Evolutionary conservation across 2,113 vertebrate species (phyloP), one percentile per base, ranked within the genome.

Genomic region (Solea senegalensis): DNA sequence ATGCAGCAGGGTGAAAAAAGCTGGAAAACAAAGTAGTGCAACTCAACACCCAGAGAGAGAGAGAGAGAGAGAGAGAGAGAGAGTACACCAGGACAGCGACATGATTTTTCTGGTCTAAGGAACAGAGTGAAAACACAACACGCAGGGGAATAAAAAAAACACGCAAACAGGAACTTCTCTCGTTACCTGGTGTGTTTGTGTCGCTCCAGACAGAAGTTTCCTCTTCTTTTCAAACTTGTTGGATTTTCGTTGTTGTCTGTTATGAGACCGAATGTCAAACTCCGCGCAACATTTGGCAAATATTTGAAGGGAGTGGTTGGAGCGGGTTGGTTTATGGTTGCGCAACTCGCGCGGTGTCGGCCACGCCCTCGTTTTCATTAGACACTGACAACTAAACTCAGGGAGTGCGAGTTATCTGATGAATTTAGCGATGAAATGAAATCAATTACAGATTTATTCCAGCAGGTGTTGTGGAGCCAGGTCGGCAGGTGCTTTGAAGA

Each of bases 131-230:
- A 45, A 70, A 59, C 16, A 41, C 44, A 41, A 16, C 21, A 34
- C 53, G 48, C 40, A 41, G 6, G 0, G 0, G 2, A n/a, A n/a
- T 3, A 34, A 34, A 34, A 1, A 12, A 10, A 1, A 3, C 1
- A 16, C 16, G 10, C 4, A 44, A 40, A 28, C 2, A 14, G 5
- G 8, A 9, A 9, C 3, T 7, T 11, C 2, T 9, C 34, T 15
- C 0, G 14, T 3, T 58, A 81, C 79, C 68, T 73, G 64, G 13
- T 9, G 2, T 5, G 16, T 11, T 0, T 50, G 59, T 51, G 57
- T 14, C 4, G 55, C 64, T 70, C 46, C 66, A 27, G 46, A 50
- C 21, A 65, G 6, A 57, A 27, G 6, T 2, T 12, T 26, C 26
- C 2, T 21, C 50, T 5, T 9, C 7, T 55, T 39, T 9, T 14